These are phyloP conservation scores for Heliornis fulica DNA, from an alignment of 2,113 vertebrate species.

Conservation along the genomic window DNA sequence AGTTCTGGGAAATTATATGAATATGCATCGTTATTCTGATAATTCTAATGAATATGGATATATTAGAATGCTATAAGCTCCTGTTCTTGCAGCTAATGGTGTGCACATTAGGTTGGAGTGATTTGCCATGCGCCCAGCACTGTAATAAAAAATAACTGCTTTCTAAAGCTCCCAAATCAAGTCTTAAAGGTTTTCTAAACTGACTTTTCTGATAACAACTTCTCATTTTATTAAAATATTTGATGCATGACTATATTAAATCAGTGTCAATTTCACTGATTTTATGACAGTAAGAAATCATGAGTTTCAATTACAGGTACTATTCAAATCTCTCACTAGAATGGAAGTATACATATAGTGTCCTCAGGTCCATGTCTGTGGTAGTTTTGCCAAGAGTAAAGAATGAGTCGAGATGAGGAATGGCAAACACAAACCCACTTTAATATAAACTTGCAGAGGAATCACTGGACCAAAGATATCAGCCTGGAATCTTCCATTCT, in stretches of 20 bases:
- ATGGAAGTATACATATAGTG: not conserved
- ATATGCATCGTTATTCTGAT: too few relatives aligned
- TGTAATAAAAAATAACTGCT: too few relatives aligned
- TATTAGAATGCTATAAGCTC: too few relatives aligned
- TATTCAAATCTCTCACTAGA: not conserved
- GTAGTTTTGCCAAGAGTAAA: not conserved
- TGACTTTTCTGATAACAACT: too few relatives aligned
- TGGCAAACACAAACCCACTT: not conserved
- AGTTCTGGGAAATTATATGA: too few relatives aligned
- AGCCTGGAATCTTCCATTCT: not conserved
- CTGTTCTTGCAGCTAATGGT: too few relatives aligned
- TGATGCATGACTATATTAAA: not conserved
- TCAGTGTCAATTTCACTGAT: not conserved
- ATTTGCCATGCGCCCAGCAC: too few relatives aligned
- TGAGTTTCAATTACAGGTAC: not conserved
- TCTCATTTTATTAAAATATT: not conserved
- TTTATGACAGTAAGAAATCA: not conserved
- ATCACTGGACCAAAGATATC: not conserved
- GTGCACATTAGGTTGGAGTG: too few relatives aligned
- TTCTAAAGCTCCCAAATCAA: too few relatives aligned
- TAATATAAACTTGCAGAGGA: not conserved
- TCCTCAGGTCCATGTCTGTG: not conserved
- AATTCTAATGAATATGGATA: too few relatives aligned
- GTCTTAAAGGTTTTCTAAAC: too few relatives aligned
- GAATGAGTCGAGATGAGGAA: not conserved